phyloP scores from a whole-genome alignment of 2,797 vertebrate species.

The Lagothrix lagotricha region DNA sequence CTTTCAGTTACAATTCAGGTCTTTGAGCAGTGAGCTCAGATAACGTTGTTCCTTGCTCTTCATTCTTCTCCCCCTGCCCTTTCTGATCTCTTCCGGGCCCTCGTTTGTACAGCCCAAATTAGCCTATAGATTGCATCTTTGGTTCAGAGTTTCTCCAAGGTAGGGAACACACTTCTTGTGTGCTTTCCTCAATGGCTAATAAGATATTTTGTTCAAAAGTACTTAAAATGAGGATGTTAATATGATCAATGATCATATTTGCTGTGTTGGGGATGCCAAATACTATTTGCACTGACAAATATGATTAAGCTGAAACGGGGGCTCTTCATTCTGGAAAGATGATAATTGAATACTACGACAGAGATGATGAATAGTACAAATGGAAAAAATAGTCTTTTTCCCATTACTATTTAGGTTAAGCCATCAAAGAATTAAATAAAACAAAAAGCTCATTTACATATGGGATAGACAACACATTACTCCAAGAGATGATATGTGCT shows the following conservation, averaged over 20 bases:
- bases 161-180: neutral
- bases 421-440: neutral
- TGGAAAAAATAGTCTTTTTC: neutral
- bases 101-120: neutral
- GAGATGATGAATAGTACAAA: neutral
- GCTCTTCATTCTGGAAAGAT: slow-evolving; percentile 27
- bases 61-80: neutral
- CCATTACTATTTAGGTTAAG: neutral
- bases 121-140: neutral
- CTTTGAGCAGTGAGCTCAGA: neutral
- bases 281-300: neutral
- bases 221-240: neutral
- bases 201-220: slow-evolving; percentile 11
- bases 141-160: neutral
- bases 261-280: neutral
- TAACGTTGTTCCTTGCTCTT: neutral
- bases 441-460: neutral
- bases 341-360: neutral
- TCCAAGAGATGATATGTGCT: neutral
- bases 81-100: neutral
- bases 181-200: neutral
- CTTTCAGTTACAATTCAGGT: neutral
- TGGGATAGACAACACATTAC: neutral
- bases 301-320: neutral
- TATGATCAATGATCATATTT: neutral